Base-by-base conservation (phyloP, 2,113 vertebrate species). In the Ceratotherium simum region DNA sequence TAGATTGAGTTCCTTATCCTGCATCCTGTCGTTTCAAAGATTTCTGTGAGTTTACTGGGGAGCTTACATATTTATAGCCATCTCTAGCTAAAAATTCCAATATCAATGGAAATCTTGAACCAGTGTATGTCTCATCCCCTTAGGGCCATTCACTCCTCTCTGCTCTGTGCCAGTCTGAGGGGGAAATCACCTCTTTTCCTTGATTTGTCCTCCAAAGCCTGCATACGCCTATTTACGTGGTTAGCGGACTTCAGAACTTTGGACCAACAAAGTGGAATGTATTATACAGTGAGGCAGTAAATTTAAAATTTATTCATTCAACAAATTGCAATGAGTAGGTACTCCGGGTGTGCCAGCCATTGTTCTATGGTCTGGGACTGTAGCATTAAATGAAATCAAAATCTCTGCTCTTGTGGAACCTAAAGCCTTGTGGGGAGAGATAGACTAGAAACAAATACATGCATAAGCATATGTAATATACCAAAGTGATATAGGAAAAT, bases 81-180 rank as follows among this genome's bases (percentile, higher is more conserved):
- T 81, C 25, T 60, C 58, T 56, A 46, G 60, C 39, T 95, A 56
- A 75, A 90, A 80, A 42, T 92, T 92, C 23, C 25, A 92, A 12
- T 79, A 36, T 70, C 3, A 46, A 17, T 91, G 18, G 17, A 91
- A 94, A 84, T 78, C 11, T 42, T 95, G 1, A 84, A 70, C 25
- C 9, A 79, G 9, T 60, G 96, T 73, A 58, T 27, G 27, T 76
- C 9, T 86, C 39, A 90, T 81, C 8, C 3, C 12, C 48, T 82
- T 46, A 18, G 25, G 93, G 31, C 16, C 13, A 90, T 84, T 86
- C 48, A 72, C 27, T 78, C 94, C 1, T 39, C 42, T 82, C n/a
- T 65, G 10, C 6, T 86, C 62, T 78, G 20, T 46, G 25, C 14
- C 27, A 31, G 6, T 62, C 31, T 70, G 39, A 51, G 84, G 20